Conservation (phyloP, 2,113 vertebrate genomes). For the Furnarius figulus region DNA sequence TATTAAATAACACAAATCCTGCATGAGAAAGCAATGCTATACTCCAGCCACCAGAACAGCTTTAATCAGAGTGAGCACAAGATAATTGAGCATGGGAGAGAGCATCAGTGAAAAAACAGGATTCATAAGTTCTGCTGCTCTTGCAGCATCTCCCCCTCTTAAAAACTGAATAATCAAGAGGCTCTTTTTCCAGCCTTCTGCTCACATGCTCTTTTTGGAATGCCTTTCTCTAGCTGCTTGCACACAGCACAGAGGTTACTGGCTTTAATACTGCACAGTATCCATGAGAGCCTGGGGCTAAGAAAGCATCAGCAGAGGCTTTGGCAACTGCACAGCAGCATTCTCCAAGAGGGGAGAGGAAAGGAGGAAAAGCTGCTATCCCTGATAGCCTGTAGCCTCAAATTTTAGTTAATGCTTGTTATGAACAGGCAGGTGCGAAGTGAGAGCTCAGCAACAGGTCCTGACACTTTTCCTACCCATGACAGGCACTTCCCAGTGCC, state of each 20-base stretch:
- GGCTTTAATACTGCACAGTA: not conserved
- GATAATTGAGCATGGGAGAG: not conserved
- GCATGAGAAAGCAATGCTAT: not conserved
- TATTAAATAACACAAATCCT: not conserved
- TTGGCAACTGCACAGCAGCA: not conserved
- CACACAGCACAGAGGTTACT: not conserved
- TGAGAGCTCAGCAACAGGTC: not conserved
- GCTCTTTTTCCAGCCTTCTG: not conserved
- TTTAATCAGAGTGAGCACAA: not conserved
- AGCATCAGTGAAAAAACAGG: not conserved
- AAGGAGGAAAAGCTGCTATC: not conserved
- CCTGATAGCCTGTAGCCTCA: not conserved
- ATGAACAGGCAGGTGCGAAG: not conserved
- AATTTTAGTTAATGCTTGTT: not conserved
- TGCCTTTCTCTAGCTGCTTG: not conserved
- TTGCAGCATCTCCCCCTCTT: not conserved
- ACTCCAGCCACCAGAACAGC: not conserved
- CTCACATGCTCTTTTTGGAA: not conserved
- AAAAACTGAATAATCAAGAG: not conserved
- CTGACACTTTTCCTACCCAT: accelerated
- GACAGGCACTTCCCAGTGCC: not conserved
- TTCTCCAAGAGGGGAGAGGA: not conserved
- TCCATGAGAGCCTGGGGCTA: not conserved
- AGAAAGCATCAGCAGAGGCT: not conserved
- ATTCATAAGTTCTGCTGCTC: not conserved